phyloP scores from a whole-genome alignment of 2,113 vertebrate species.

The Strix uralensis region DNA sequence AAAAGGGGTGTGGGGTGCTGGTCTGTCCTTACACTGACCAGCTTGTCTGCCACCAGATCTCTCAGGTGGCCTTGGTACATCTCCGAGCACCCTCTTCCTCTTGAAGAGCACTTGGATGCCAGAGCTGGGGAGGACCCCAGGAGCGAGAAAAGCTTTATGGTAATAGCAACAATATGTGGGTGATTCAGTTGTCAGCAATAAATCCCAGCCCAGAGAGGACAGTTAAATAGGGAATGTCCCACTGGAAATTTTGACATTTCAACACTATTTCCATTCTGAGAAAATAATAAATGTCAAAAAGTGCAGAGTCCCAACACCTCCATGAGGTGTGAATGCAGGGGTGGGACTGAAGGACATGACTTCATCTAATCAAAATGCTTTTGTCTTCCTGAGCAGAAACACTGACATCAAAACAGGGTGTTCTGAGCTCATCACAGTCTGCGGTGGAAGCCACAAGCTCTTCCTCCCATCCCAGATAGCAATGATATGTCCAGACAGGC shows the following conservation, averaged over 20 bases:
- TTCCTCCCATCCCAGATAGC: neutral
- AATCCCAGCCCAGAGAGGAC: neutral
- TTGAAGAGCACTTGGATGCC: neutral
- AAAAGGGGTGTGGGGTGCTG: neutral
- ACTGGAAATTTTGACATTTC: conserved; percentile 7
- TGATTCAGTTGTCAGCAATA: neutral
- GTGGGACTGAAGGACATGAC: neutral
- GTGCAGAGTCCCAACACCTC: neutral
- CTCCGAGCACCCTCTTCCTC: neutral
- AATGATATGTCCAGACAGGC: neutral
- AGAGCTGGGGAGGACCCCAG: neutral
- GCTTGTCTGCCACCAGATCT: rapidly evolving
- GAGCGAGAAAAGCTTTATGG: neutral
- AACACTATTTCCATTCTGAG: neutral
- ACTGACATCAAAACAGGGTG: rapidly evolving
- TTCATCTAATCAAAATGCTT: neutral
- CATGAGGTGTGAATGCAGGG: neutral
- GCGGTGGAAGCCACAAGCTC: rapidly evolving
- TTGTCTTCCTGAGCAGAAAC: neutral
- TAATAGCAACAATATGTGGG: neutral
- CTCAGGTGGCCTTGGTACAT: neutral
- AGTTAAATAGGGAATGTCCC: neutral
- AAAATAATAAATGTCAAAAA: neutral
- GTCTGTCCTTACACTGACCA: neutral
- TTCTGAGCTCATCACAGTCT: neutral